Conservation (phyloP, 2,888 invertebrate species). For the Agelastica alni region DNA sequence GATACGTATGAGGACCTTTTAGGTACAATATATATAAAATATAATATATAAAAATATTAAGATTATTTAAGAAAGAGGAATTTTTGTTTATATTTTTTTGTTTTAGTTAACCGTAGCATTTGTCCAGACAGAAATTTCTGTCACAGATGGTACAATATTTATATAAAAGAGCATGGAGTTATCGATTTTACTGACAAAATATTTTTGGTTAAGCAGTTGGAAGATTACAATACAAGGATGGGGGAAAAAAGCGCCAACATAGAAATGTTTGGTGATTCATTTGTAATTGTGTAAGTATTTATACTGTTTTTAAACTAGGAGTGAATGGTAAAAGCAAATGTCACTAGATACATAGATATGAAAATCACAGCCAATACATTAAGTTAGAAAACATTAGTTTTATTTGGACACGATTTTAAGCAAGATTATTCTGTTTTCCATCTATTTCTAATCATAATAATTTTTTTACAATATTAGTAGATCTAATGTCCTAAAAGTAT, state of each 20-base stretch:
- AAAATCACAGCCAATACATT: too few species aligned
- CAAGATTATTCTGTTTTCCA: not conserved
- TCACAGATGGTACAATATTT: constrained; percentile 13
- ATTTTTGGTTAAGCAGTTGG: constrained; percentile 1
- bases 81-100: too few species aligned
- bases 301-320: too few species aligned
- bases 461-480: not conserved
- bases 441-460: too few species aligned
- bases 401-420: not conserved
- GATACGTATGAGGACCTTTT: constrained; percentile 11
- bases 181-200: constrained; percentile 6
- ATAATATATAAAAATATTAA: too few species aligned
- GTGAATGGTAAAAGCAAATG: too few species aligned
- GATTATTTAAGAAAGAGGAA: too few species aligned
- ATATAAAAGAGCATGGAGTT: constrained; percentile 7
- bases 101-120: constrained; percentile 16
- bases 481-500: not conserved
- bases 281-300: constrained; percentile 20
- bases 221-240: constrained; percentile 6
- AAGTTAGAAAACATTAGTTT: too few species aligned
- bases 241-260: constrained; percentile 6
- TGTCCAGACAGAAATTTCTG: constrained; percentile 18
- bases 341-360: too few species aligned
- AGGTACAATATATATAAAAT: constrained; percentile 2
- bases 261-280: not conserved